Percentiles rank a stretch among this genome's conserved stretches.
Conservation (phyloP, 2,113 vertebrate species). For the Epinephelus moara region DNA sequence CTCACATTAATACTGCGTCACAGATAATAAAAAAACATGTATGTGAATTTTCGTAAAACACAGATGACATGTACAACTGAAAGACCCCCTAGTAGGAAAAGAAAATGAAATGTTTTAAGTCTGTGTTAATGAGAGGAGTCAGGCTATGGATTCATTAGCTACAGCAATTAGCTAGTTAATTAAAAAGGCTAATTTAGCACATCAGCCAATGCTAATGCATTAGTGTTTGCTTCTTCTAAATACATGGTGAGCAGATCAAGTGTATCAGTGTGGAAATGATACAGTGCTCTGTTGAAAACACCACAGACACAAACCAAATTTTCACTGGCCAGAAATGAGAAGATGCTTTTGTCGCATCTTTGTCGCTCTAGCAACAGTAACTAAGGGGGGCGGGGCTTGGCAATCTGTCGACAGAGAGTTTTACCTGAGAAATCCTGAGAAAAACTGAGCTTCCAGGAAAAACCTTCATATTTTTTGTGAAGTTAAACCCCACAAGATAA, state of each 20-base stretch:
- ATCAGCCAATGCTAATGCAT: slow-evolving; percentile 15
- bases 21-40: neutral
- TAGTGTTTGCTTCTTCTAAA: neutral
- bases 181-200: slow-evolving; percentile 36
- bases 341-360: too few relatives aligned
- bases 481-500: neutral
- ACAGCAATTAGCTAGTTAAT: slow-evolving; percentile 39
- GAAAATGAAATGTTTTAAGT: neutral
- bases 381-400: too few relatives aligned
- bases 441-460: neutral
- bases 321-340: too few relatives aligned
- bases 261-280: slow-evolving; percentile 2
- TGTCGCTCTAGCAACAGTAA: too few relatives aligned
- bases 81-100: neutral
- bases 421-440: too few relatives aligned
- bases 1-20: neutral
- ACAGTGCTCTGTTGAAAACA: neutral
- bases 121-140: slow-evolving; percentile 1
- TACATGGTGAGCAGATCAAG: neutral
- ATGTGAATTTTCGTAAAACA: neutral
- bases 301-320: neutral
- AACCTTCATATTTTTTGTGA: neutral
- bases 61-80: too few relatives aligned
- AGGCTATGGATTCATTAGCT: slow-evolving; percentile 36
- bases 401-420: too few relatives aligned